Evolutionary conservation across 1,140 invertebrate genomes (phyloP).

Genomic region (Alviniconcha marisindica): DNA sequence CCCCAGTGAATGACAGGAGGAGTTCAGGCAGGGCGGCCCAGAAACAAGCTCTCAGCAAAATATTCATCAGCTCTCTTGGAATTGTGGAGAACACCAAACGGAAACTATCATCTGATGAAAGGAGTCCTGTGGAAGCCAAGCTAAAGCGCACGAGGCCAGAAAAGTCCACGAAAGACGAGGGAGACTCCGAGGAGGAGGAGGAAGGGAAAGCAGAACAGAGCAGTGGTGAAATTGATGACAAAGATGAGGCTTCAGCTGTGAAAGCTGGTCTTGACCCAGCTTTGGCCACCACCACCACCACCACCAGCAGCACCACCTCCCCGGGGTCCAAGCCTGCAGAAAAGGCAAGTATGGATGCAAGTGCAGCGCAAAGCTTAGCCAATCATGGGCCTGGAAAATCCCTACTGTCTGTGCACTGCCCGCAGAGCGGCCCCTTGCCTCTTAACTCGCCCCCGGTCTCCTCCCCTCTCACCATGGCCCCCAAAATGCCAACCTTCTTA

Average conservation of each 20-base stretch:
- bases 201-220: neutral
- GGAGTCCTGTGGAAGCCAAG: neutral
- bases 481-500: constrained; percentile 29
- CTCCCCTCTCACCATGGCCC: neutral
- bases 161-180: neutral
- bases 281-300: neutral
- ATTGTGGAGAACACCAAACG: constrained; percentile 19
- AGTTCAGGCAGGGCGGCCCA: constrained; percentile 27
- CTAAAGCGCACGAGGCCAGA: neutral
- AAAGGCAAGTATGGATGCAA: constrained; percentile 18
- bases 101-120: constrained; percentile 6
- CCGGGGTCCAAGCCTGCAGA: neutral
- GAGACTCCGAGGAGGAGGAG: neutral
- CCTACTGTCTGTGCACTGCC: neutral
- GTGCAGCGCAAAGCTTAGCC: neutral
- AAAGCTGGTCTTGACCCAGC: neutral
- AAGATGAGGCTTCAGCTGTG: neutral
- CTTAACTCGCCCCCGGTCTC: neutral
- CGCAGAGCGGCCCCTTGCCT: neutral
- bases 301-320: neutral
- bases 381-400: neutral
- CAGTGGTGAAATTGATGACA: neutral
- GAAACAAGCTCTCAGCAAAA: constrained; percentile 38
- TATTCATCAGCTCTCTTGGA: constrained; percentile 30
- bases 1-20: neutral